Base-by-base conservation (phyloP, 2,888 invertebrate genomes). In the Polyploca ridens region DNA sequence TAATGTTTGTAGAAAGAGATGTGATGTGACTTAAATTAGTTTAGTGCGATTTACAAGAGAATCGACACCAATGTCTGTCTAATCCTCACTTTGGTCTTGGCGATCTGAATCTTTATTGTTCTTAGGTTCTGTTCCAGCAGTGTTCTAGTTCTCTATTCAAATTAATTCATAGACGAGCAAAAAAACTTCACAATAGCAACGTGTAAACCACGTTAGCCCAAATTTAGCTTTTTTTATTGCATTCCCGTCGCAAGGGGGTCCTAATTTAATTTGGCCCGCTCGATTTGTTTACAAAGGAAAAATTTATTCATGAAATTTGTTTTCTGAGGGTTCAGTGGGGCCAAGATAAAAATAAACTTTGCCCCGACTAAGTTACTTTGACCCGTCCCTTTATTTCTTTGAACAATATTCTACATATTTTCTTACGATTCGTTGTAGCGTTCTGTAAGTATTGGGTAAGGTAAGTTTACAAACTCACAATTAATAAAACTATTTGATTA, bases 251-350 rank as follows among this genome's bases (percentile, higher is more conserved):
- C 86, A 78, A 81, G 84, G 84, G 86, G 75, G 78, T 88, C 87
- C 86, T 92, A 91, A 92, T 91, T 90, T 91, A 91, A 92, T 92
- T 91, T 88, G 84, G 85, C 85, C 80, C 76, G 89, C 88, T 89
- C 91, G 91, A 93, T 93, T 92, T 93, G 91, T 93, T 93, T 93
- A 91, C 92, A 90, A 93, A 93, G 89, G 90, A 90, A 91, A 91
- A 93, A 92, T 91, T 90, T 93, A 93, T 93, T 93, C 93, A 93
- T 92, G 92, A 93, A 93, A 90, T 92, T 93, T 91, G 90, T 92
- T 91, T 90, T 88, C 82, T 76, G 79, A 85, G 87, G 90, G 89
- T 83, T 87, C 86, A 81, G 76, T 58, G 68, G 66, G 70, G 77
- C 79, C 76, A 67, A 78, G 82, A 83, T 84, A 87, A 88, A 88